A percentile compares a stretch with the other conserved stretches of the same genome.
These are phyloP conservation scores for Dolichotis patagonum DNA, from an alignment of 2,113 vertebrate species.

Conservation along the genomic window DNA sequence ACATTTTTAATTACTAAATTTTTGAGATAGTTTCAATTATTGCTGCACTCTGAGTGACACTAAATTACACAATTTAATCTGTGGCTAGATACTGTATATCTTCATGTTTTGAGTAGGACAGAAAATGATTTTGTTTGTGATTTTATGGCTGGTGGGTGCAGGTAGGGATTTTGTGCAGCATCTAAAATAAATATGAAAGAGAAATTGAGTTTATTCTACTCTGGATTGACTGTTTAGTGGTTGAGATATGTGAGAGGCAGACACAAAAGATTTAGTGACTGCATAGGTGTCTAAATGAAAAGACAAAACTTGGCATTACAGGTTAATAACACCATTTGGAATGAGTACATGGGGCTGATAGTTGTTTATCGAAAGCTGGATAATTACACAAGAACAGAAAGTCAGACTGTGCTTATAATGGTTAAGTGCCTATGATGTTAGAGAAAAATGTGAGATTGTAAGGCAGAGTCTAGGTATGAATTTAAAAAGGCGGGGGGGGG, in stretches of 20 bases:
- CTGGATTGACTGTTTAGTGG: neutral
- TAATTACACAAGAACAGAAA: neutral
- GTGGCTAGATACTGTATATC: neutral
- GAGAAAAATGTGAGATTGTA: conserved; percentile 23
- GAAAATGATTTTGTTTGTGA: conserved; percentile 26
- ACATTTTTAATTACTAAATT: neutral
- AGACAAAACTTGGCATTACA: neutral
- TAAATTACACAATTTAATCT: conserved; percentile 22
- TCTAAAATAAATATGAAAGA: neutral
- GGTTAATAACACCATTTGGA: neutral
- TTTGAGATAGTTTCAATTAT: neutral
- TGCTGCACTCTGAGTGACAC: neutral
- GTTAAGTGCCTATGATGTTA: neutral
- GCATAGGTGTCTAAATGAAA: neutral
- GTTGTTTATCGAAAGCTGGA: neutral
- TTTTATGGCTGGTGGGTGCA: neutral
- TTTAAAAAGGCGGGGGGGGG: neutral
- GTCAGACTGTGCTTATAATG: neutral
- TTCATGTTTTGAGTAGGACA: neutral
- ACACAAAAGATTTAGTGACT: neutral
- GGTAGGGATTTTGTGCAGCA: neutral
- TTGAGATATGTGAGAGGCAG: neutral
- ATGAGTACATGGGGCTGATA: neutral
- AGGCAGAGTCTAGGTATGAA: neutral
- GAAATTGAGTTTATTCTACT: neutral